Conservation (phyloP, 2,888 invertebrate genomes). For the Neoitamus cyanurus region DNA sequence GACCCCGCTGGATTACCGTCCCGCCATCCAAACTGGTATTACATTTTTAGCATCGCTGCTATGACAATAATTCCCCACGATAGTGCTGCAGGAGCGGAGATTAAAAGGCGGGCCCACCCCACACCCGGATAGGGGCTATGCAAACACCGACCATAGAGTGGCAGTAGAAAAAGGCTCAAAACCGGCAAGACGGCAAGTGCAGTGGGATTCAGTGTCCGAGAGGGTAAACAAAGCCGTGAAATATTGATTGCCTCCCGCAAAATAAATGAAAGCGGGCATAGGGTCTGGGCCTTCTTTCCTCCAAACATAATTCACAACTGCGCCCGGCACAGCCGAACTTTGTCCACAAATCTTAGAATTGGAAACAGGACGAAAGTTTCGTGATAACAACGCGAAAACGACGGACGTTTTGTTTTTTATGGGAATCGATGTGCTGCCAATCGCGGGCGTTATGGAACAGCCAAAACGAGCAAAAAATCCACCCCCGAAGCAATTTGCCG, state of each 20-base stretch:
- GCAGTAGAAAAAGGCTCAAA: background rate
- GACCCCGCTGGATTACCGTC: conserved; percentile 10
- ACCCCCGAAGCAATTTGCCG: background rate
- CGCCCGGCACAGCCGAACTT: background rate
- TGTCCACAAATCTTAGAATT: background rate
- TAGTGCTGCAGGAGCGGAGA: background rate
- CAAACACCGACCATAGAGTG: background rate
- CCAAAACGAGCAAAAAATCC: background rate
- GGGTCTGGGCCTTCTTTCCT: background rate
- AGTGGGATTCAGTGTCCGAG: background rate
- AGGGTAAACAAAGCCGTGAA: background rate
- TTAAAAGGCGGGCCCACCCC: background rate
- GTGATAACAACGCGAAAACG: background rate
- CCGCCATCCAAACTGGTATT: conserved; percentile 8
- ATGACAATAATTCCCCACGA: conserved; percentile 10
- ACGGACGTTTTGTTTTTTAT: background rate
- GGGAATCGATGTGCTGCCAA: background rate
- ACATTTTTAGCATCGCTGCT: conserved; percentile 23
- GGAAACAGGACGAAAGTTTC: background rate
- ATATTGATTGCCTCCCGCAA: background rate
- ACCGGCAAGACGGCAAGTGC: background rate
- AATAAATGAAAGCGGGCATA: background rate
- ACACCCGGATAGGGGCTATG: background rate
- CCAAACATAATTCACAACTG: background rate
- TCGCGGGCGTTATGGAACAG: background rate